Base-by-base conservation (phyloP, 2,888 invertebrate species). In the Deroplatys truncata region DNA sequence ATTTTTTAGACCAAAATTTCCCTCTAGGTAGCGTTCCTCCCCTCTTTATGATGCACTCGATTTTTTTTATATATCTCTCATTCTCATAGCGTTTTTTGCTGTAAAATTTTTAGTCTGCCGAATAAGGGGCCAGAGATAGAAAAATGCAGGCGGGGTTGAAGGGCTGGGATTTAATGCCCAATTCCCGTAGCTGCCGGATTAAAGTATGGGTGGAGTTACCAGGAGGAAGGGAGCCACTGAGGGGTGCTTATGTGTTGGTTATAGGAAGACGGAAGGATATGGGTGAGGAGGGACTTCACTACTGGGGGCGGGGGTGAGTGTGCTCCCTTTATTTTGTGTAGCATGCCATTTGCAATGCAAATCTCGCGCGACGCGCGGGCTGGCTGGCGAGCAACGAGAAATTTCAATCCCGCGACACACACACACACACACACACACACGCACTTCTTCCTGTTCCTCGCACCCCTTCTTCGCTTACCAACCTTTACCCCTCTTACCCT, bases 331-430 rank as follows among this genome's bases (percentile, higher is more conserved):
- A 87, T 87, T 88, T 88, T 90, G 56, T 72, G 88, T 88, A 90
- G 88, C 88, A 88, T 86, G 88, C 86, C 88, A 90, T 90, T 90
- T 90, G 90, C 90, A 90, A 84, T 90, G 90, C 90, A 90, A 90
- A 90, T 90, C 83, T 84, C 35, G 28, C n/a, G 28, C 85, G 82
- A 72, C 72, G 72, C 88, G 88, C 90, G 89, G 85, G 13, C 43
- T 43, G 56, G 56, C 56, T 16, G 16, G 56, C 56, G 56, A 72
- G 20, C 56, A 72, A 72, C 85, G 90, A 84, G 88, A 88, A 90
- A 90, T 90, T 90, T 90, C 88, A 88, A 90, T 90, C 90, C 90
- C 43, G 29, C 56, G 43, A n/a, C 56, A 20, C 84, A 16, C 25
- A 20, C 35, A n/a, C n/a, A 31, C 28, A n/a, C 72, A 28, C 29